Conservation (phyloP, 2,113 vertebrate genomes). For the Aptenodytes forsteri region DNA sequence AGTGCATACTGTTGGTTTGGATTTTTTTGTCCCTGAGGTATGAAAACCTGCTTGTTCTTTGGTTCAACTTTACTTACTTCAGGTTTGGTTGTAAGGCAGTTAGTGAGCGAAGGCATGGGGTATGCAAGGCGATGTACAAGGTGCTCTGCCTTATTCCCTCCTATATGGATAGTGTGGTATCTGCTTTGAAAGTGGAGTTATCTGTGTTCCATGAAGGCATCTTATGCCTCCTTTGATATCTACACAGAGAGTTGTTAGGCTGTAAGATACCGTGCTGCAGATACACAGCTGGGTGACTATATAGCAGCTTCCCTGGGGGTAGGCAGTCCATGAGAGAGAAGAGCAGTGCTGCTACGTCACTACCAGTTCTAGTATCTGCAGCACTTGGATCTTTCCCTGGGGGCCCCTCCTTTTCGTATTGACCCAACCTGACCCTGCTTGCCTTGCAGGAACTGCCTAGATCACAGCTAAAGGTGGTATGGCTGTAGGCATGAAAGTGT, state of each 20-base stretch:
- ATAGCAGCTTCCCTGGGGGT: not conserved
- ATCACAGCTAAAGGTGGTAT: not conserved
- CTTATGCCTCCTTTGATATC: not conserved
- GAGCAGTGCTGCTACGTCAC: not conserved
- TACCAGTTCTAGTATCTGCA: not conserved
- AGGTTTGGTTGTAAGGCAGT: not conserved
- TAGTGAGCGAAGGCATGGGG: not conserved
- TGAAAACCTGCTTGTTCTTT: not conserved
- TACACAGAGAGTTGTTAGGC: not conserved
- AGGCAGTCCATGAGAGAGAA: not conserved
- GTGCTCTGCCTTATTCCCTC: not conserved
- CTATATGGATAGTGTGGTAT: not conserved
- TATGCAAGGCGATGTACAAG: not conserved
- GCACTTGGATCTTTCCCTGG: not conserved
- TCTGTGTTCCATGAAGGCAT: not conserved
- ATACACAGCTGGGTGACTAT: not conserved
- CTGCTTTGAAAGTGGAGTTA: not conserved
- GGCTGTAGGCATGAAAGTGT: slow-evolving; percentile 6
- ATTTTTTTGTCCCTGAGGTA: not conserved
- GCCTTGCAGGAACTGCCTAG: slow-evolving; percentile 13
- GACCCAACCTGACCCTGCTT: slow-evolving; percentile 38
- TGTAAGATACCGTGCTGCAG: not conserved
- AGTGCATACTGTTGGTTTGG: not conserved
- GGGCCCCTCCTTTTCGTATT: not conserved
- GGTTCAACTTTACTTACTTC: not conserved